Evolutionary conservation across 1,140 invertebrate genomes (phyloP).

Genomic region (Zaprionus capensis): DNA sequence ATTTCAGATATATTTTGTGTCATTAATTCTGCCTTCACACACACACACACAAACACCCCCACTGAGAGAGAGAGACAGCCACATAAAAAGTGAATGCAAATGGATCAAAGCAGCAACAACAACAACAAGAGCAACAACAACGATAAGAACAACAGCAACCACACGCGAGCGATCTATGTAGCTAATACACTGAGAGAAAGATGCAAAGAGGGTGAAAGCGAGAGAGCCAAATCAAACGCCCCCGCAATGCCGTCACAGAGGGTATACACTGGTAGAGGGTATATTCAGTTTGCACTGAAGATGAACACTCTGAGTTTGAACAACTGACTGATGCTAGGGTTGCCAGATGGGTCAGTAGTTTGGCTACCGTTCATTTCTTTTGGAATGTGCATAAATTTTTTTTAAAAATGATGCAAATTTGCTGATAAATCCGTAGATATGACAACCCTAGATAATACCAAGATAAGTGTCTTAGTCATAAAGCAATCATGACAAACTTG

Average conservation of each 20-base stretch:
- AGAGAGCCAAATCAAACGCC: slow-evolving; percentile 57
- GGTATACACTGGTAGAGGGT: not conserved
- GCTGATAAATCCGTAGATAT: too few species aligned
- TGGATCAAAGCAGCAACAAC: not conserved
- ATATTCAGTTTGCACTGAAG: not conserved
- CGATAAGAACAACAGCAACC: not conserved
- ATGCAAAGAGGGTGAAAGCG: slow-evolving; percentile 2
- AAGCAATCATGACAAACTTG: too few species aligned
- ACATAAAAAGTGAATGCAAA: slow-evolving; percentile 3
- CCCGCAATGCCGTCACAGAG: slow-evolving; percentile 53
- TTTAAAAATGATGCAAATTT: too few species aligned
- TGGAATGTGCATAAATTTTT: too few species aligned
- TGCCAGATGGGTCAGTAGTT: too few species aligned
- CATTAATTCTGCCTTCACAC: not conserved
- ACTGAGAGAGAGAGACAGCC: not conserved
- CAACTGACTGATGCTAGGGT: too few species aligned
- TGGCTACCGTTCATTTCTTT: too few species aligned
- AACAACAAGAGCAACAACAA: not conserved
- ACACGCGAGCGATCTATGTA: not conserved
- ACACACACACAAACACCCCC: not conserved
- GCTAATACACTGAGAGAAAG: not conserved
- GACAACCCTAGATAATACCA: too few species aligned
- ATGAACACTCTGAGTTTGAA: too few species aligned
- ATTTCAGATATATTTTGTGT: not conserved
- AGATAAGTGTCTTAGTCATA: too few species aligned